phyloP scores from a whole-genome alignment of 2,797 vertebrate genomes.

The Jordanella pulchra region DNA sequence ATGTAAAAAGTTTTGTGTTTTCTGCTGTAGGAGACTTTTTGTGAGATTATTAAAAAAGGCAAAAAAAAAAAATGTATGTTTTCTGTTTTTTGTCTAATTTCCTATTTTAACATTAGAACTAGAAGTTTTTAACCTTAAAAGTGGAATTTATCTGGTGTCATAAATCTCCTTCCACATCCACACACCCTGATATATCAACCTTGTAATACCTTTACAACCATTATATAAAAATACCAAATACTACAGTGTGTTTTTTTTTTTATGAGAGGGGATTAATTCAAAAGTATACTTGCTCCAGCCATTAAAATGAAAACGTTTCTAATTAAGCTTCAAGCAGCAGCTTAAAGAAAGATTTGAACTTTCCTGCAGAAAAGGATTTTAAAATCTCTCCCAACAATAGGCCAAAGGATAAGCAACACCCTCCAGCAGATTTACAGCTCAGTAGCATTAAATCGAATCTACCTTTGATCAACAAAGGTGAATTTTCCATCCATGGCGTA shows the following conservation, averaged over 20 bases:
- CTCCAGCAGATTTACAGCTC: background rate
- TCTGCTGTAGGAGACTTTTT: too few relatives aligned
- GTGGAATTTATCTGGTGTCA: background rate
- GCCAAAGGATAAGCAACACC: background rate
- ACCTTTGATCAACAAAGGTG: constrained; percentile 97
- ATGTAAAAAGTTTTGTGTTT: too few relatives aligned
- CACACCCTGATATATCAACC: background rate
- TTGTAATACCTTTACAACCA: background rate
- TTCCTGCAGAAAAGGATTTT: background rate
- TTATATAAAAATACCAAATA: background rate
- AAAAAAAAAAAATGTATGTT: background rate
- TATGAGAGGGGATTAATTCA: background rate
- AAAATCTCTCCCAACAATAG: background rate
- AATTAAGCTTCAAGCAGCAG: background rate
- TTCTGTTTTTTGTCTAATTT: background rate
- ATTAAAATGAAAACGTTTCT: background rate
- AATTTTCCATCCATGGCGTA: constrained; percentile 95
- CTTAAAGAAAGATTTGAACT: background rate
- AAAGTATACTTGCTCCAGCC: too few relatives aligned
- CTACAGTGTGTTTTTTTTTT: background rate
- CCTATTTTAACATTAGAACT: background rate
- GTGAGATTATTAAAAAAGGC: too few relatives aligned
- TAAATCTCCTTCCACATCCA: background rate
- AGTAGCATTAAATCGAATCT: constrained; percentile 22
- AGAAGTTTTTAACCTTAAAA: background rate